Evolutionary conservation across 2,797 vertebrate species (phyloP), one percentile per base, ranked within the genome.

Genomic region (Echiichthys vipera): DNA sequence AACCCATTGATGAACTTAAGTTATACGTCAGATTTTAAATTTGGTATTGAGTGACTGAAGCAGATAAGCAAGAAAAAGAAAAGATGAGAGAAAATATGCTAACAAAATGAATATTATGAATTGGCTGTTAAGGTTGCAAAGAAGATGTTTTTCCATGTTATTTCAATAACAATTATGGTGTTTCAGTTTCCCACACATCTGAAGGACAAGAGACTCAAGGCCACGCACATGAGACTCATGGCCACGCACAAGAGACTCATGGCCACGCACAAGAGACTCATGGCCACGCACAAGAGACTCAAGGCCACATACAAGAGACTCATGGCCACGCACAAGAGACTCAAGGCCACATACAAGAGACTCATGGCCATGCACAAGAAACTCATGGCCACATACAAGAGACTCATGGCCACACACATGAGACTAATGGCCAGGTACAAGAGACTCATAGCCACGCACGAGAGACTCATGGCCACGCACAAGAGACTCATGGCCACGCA

Each of bases 161-260:
- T 51, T 51, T 30, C 4, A n/a, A 46, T 61, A 13, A 32, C 25
- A 14, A 58, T 5, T 72, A 15, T 57, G 27, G 7, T 47, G 32
- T 67, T 30, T 61, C 77, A 85, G 81, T 58, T 20, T 46, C 29
- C 40, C 61, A 70, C 57, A 58, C 45, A 29, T 65, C 79, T 29
- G 71, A 65, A 14, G 71, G 56, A 22, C 20, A 20, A 10, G n/a
- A 43, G n/a, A 42, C n/a, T n/a, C n/a, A n/a, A n/a, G n/a, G n/a
- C 2, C 30, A 32, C 9, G 9, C 10, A 9, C 4, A n/a, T 11
- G 17, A 53, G 17, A 53, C 15, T 13, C 36, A 40, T 1, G 24
- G 34, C 54, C 53, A 55, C 5, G 3, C 2, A 1, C 32, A 22
- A 22, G n/a, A 36, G 32, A 9, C 40, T n/a, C n/a, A 43, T 5